Base-by-base conservation (phyloP, 2,113 vertebrate species). In the Picathartes gymnocephalus region DNA sequence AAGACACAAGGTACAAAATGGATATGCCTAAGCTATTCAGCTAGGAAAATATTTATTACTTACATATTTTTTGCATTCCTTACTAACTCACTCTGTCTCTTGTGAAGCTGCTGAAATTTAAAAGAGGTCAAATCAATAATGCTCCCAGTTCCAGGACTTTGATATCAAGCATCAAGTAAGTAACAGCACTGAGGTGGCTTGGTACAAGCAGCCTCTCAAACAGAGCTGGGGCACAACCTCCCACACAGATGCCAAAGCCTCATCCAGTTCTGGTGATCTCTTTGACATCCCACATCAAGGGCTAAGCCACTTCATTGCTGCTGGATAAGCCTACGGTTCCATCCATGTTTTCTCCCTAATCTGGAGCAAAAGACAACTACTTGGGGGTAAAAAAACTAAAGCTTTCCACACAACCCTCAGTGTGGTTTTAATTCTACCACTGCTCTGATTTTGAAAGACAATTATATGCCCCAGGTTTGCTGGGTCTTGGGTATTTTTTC, bases 41-140 rank as follows among this genome's bases (percentile, higher is more conserved):
- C 97, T 97, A 86, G 89, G 81, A 96, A 97, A 97, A 93, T 77
- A 39, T 92, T 16, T 86, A 94, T 92, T 95, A 94, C 92, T 97
- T 96, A 95, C 82, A 96, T 73, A 94, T 73, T 90, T 90, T 96
- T 92, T 96, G 62, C 65, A 80, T 78, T 95, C 94, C 96, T 97
- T 95, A 96, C 97, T 98, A 97, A 97, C 95, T 96, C 93, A 97
- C 93, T 96, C 94, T 97, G 91, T 42, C 95, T 98, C 95, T 96
- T 96, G 95, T 94, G 93, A 97, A 97, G 94, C 84, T 95, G 94
- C 95, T 96, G 96, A 96, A 97, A 97, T 96, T 97, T 96, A 95
- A 98, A 96, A 97, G 96, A 98, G 90, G 92, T 89, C 96, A 97
- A 96, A 95, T 97, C 93, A 97, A 95, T 95, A 95, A 96, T 15